Evolutionary conservation across 2,888 invertebrate species (phyloP), one percentile per base, ranked within the genome.

Genomic region (Epinotia brunnichana): DNA sequence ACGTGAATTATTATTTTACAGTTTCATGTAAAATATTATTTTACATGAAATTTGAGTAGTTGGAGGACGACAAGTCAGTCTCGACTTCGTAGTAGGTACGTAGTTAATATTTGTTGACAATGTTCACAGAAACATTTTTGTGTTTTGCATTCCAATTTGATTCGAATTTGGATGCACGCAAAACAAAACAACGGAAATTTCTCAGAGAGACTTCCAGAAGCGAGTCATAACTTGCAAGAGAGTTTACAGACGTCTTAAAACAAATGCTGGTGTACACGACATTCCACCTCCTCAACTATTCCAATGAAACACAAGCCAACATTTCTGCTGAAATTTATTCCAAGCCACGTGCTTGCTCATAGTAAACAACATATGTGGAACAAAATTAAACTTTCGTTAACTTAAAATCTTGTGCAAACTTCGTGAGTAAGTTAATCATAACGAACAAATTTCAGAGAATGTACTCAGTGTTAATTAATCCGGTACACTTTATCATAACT

Each of bases 341-440:
- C 62, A 68, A 62, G 68, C 62, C 72, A 73, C 68, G 72, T 68
- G 68, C 72, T 57, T 68, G 57, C 56, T 60, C 60, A 68, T 57
- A 73, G 72, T 63, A 73, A 68, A 73, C 72, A 73, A 73, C 72
- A 68, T 68, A 73, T 51, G 68, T 56, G 72, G 72, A 63, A 63
- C 68, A 41, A 73, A 73, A 73, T 73, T 73, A 73, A 73, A 73
- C 72, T 73, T 73, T 73, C 62, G 68, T 68, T 68, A 68, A 73
- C 68, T 73, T 73, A 73, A 73, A 73, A 73, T 73, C 72, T 73
- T 73, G 57, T 62, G 29, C 62, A 73, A 73, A 62, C 68, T 68
- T 68, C 48, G 68, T 48, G 61, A 67, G 71, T 61, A 73, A 73
- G 68, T 73, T 68, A 72, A 72, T 73, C 62, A 73, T 62, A 68